A percentile compares a stretch with the other conserved stretches of the same genome.
phyloP scores from a whole-genome alignment of 2,888 invertebrate species.

The Eupithecia tripunctaria region DNA sequence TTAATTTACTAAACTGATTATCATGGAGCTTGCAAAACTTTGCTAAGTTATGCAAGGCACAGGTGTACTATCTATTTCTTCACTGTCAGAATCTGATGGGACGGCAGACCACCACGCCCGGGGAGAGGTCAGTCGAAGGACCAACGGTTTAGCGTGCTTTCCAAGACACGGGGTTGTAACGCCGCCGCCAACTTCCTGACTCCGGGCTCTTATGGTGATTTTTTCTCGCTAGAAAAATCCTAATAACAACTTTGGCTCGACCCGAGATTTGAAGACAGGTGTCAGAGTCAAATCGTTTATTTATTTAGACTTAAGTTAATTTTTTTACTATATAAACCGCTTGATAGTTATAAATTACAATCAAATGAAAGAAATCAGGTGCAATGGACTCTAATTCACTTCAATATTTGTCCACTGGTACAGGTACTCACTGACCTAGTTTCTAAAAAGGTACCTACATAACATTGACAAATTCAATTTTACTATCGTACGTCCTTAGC shows the following conservation, averaged over 20 bases:
- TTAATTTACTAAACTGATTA: not conserved
- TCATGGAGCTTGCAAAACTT: not conserved
- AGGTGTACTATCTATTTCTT: not conserved
- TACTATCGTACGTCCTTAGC: not conserved
- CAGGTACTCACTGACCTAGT: too few relatives aligned
- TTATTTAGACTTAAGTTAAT: too few relatives aligned
- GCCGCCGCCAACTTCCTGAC: not conserved
- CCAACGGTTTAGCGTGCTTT: not conserved
- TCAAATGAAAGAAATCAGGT: too few relatives aligned
- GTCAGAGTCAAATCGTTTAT: too few relatives aligned
- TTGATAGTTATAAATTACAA: too few relatives aligned
- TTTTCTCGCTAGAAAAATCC: not conserved
- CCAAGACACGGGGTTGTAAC: not conserved
- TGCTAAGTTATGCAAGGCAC: too few relatives aligned
- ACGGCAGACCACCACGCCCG: not conserved
- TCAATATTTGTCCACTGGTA: too few relatives aligned
- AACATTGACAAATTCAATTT: not conserved
- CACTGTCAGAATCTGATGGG: not conserved
- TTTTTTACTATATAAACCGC: too few relatives aligned
- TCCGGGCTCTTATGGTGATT: not conserved
- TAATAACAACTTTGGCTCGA: not conserved
- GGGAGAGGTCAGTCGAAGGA: not conserved
- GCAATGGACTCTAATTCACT: too few relatives aligned
- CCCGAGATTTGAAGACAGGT: not conserved
- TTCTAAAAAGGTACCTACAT: too few relatives aligned